Evolutionary conservation across 1,140 invertebrate genomes (phyloP).

Genomic region (Drosophila mauritiana): DNA sequence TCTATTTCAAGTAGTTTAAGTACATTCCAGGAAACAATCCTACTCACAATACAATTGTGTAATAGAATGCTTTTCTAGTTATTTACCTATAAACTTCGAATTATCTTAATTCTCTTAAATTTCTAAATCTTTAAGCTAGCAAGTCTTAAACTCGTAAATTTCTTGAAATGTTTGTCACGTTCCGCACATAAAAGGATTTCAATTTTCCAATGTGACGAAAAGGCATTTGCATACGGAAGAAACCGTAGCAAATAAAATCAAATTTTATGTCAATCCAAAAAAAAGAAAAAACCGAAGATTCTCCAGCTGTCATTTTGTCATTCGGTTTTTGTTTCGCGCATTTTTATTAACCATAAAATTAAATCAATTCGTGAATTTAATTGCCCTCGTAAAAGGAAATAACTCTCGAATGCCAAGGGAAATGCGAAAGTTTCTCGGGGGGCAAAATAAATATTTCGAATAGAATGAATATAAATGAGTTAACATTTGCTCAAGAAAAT

Average conservation of each 20-base stretch:
- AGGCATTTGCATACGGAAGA: slow-evolving; percentile 69
- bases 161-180: slow-evolving; percentile 73
- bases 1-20: too few relatives aligned
- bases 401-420: slow-evolving; percentile 21
- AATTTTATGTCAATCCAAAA: slow-evolving; percentile 60
- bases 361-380: slow-evolving; percentile 80
- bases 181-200: slow-evolving; percentile 81
- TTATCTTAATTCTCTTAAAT: not conserved
- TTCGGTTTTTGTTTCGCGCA: slow-evolving; percentile 37
- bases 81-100: not conserved
- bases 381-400: slow-evolving; percentile 75
- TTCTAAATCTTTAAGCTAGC: slow-evolving; percentile 48
- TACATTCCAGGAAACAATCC: too few relatives aligned
- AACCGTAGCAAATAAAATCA: slow-evolving; percentile 66
- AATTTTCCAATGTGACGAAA: slow-evolving; percentile 80
- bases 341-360: slow-evolving; percentile 82
- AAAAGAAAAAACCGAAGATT: slow-evolving; percentile 17
- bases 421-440: slow-evolving; percentile 16
- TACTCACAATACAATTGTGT: too few relatives aligned
- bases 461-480: slow-evolving; percentile 25
- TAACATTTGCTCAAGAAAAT: not conserved
- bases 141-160: slow-evolving; percentile 55
- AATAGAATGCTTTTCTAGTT: slow-evolving; percentile 1
- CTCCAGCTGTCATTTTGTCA: slow-evolving; percentile 49
- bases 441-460: slow-evolving; percentile 4